Conservation (phyloP, 2,888 invertebrate species). For the Biston betularia region DNA sequence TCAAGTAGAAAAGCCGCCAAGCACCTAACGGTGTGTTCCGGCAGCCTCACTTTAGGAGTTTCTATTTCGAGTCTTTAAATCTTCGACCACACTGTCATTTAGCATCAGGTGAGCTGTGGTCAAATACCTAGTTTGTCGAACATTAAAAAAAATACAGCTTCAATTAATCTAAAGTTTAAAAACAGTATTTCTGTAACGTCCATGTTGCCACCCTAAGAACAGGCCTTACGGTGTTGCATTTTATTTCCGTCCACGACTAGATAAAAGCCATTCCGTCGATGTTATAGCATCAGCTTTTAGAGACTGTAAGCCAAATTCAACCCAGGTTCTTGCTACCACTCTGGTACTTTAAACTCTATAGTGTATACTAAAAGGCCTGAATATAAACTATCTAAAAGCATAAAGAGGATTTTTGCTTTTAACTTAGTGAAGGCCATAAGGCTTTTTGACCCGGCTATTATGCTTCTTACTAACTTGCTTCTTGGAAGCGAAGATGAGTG, state of each 20-base stretch:
- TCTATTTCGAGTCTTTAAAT: too few species aligned
- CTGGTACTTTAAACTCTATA: conserved; percentile 15
- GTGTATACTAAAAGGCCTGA: conserved; percentile 9
- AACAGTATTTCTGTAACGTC: background rate
- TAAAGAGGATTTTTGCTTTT: conserved; percentile 18
- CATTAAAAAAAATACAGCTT: background rate
- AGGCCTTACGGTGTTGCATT: conserved; percentile 48
- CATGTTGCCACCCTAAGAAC: conserved; percentile 36
- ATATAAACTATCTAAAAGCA: conserved; percentile 6
- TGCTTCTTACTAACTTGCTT: background rate
- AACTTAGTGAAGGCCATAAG: conserved; percentile 8
- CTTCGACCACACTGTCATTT: too few species aligned
- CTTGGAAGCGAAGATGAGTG: conserved; percentile 7
- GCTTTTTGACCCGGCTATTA: conserved; percentile 9
- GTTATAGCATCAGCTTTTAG: conserved; percentile 52
- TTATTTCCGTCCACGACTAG: conserved; percentile 58
- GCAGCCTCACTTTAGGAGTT: too few species aligned
- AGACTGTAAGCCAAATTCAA: conserved; percentile 43
- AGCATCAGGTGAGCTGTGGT: too few species aligned
- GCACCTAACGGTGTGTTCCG: too few species aligned
- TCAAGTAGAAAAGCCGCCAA: too few species aligned
- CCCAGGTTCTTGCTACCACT: conserved; percentile 23
- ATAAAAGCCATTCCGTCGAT: conserved; percentile 58
- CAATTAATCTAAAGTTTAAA: background rate
- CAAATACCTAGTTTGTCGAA: too few species aligned